A percentile compares a stretch with the other conserved stretches of the same genome.
These are phyloP conservation scores for Oscheius sp. DNA, from an alignment of 2,888 invertebrate species.

Conservation along the genomic window DNA sequence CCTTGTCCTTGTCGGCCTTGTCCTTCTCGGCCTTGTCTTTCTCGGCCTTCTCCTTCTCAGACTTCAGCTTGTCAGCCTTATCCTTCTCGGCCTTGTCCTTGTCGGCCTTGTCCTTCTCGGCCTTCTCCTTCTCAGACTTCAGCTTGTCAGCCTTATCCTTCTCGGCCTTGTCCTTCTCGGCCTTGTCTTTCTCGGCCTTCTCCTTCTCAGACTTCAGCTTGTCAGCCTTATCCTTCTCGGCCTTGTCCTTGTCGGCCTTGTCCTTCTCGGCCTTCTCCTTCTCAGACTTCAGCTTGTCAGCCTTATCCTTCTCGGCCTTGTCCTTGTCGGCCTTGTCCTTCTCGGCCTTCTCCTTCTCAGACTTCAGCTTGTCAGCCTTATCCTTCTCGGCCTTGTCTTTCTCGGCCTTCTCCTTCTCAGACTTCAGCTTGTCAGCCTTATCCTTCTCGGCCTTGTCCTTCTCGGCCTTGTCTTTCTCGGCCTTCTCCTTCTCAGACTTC, in stretches of 20 bases:
- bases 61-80: slow-evolving; percentile 1
- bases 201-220: not conserved
- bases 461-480: slow-evolving; percentile 13
- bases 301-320: slow-evolving; percentile 14
- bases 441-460: not conserved
- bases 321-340: slow-evolving; percentile 12
- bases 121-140: slow-evolving; percentile 8
- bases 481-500: slow-evolving; percentile 11
- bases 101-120: slow-evolving; percentile 18
- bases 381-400: slow-evolving; percentile 13
- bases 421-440: not conserved
- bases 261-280: slow-evolving; percentile 16
- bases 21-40: slow-evolving; percentile 15
- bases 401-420: slow-evolving; percentile 20
- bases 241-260: slow-evolving; percentile 4
- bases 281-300: slow-evolving; percentile 4
- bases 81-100: slow-evolving; percentile 15
- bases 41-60: slow-evolving; percentile 10
- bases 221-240: slow-evolving; percentile 17
- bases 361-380: slow-evolving; percentile 4
- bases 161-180: slow-evolving; percentile 12
- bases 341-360: slow-evolving; percentile 10
- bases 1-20: slow-evolving; percentile 14
- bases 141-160: slow-evolving; percentile 3
- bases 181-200: slow-evolving; percentile 11